Evolutionary conservation across 2,888 invertebrate genomes (phyloP).

Genomic region (Sturmia bella): DNA sequence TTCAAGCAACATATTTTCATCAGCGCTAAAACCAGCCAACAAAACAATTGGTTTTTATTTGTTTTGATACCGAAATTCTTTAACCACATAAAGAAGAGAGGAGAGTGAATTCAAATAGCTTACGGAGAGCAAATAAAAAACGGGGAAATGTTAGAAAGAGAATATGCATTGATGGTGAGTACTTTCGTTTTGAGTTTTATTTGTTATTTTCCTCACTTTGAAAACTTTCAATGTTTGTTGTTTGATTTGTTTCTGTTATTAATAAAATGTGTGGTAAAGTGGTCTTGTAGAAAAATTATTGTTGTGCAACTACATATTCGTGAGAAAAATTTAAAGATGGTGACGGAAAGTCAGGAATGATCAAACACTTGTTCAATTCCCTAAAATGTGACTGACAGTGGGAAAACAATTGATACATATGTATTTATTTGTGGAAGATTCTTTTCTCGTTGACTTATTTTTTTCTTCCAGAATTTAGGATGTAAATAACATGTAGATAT

Average conservation of each 20-base stretch:
- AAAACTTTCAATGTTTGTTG: background rate
- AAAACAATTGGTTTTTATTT: slow-evolving; percentile 31
- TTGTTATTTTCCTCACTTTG: background rate
- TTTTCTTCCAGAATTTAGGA: background rate
- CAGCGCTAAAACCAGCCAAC: slow-evolving; percentile 2
- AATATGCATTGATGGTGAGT: slow-evolving; percentile 25
- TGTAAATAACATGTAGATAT: background rate
- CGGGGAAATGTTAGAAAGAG: slow-evolving; percentile 21
- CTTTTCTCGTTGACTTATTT: background rate
- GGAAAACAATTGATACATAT: background rate
- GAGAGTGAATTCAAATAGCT: background rate
- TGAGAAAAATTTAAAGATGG: background rate
- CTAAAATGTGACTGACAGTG: background rate
- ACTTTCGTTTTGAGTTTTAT: slow-evolving; percentile 29
- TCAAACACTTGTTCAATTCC: slow-evolving; percentile 53
- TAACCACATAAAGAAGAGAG: background rate
- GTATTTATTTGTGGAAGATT: background rate
- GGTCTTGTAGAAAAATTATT: slow-evolving; percentile 28
- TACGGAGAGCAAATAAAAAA: background rate
- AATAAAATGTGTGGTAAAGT: slow-evolving; percentile 34
- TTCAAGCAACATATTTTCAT: slow-evolving; percentile 29
- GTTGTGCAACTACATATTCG: slow-evolving; percentile 10
- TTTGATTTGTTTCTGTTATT: slow-evolving; percentile 8
- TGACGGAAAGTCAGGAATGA: slow-evolving; percentile 27
- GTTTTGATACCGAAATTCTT: slow-evolving; percentile 27